Conservation (phyloP, 2,113 vertebrate genomes). For the Ochotona curzoniae region DNA sequence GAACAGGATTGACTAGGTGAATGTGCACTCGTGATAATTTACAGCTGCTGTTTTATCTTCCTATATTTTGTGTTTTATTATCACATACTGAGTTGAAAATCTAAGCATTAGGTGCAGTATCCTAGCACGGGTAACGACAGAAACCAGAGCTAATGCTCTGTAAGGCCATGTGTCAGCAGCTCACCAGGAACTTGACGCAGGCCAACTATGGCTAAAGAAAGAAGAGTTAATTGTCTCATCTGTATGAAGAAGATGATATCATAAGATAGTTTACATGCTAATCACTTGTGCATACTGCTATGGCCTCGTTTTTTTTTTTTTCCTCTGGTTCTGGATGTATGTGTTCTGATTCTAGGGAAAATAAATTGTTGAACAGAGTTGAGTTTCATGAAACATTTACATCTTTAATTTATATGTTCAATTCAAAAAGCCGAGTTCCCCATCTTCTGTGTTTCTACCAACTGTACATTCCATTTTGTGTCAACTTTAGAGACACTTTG, state of each 20-base stretch:
- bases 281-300: neutral
- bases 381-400: neutral
- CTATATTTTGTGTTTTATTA: neutral
- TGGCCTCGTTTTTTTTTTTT: neutral
- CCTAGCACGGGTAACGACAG: neutral
- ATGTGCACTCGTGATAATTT: neutral
- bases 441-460: neutral
- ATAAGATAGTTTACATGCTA: neutral
- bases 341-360: neutral
- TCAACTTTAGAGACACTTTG: neutral
- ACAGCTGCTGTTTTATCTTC: neutral
- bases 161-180: neutral
- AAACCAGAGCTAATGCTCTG: fast-evolving
- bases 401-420: neutral
- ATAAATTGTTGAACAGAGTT: neutral
- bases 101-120: neutral
- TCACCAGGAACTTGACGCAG: neutral
- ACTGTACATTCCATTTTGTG: neutral
- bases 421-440: neutral
- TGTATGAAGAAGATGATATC: neutral
- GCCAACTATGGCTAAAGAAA: neutral
- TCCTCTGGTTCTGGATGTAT: neutral
- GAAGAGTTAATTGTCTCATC: neutral
- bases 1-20: neutral
- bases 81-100: neutral